Evolutionary conservation across 2,888 invertebrate genomes (phyloP).

Genomic region (Melolontha melolontha): DNA sequence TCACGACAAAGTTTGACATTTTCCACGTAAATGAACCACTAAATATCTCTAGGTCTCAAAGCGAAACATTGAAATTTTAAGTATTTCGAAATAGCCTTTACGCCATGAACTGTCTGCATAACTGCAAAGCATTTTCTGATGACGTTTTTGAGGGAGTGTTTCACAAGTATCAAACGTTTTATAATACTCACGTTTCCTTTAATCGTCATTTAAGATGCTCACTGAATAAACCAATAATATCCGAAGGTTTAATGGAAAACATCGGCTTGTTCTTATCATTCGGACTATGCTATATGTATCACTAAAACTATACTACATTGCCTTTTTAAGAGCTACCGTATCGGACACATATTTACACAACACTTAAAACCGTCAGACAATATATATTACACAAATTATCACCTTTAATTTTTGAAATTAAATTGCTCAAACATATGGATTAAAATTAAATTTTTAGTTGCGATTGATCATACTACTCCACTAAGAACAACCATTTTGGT

Average conservation of each 20-base stretch:
- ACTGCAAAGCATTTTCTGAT: conserved; percentile 46
- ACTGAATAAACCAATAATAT: conserved; percentile 44
- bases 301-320: conserved; percentile 47
- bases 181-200: conserved; percentile 50
- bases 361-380: conserved; percentile 38
- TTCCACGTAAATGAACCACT: neutral
- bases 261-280: conserved; percentile 52
- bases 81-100: conserved; percentile 53
- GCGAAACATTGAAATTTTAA: conserved; percentile 53
- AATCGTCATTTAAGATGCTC: conserved; percentile 39
- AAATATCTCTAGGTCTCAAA: conserved; percentile 32
- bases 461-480: conserved; percentile 59
- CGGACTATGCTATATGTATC: conserved; percentile 50
- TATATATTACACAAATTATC: conserved; percentile 38
- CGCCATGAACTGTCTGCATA: conserved; percentile 49
- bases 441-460: conserved; percentile 55
- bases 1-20: conserved; percentile 20
- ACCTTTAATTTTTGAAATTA: conserved; percentile 46
- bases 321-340: conserved; percentile 15
- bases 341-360: conserved; percentile 42
- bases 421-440: conserved; percentile 50
- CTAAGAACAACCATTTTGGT: conserved; percentile 62
- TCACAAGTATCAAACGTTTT: conserved; percentile 27
- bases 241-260: conserved; percentile 49
- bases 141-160: conserved; percentile 52